These are phyloP conservation scores for Onychostoma macrolepis DNA, from an alignment of 2,113 vertebrate genomes.

Conservation along the genomic window DNA sequence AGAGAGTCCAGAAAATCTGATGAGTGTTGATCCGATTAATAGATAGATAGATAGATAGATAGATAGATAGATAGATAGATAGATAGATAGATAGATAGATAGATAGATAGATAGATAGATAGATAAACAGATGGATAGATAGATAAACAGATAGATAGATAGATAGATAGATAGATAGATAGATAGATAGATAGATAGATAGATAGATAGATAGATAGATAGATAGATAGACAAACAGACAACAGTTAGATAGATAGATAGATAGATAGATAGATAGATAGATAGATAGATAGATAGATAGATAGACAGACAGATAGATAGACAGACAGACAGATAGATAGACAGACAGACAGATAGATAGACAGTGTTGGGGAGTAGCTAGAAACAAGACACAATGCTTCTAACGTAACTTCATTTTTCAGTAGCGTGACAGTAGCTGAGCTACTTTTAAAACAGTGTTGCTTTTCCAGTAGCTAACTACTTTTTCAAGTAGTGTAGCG, in stretches of 20 bases:
- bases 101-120: no score
- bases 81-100: background rate
- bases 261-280: background rate
- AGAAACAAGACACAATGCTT: no score
- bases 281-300: background rate
- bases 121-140: background rate
- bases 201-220: background rate
- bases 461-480: no score
- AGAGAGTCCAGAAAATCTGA: conserved; percentile 49
- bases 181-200: background rate
- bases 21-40: background rate
- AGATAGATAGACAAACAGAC: background rate
- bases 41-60: background rate
- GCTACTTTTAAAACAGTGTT: no score
- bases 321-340: no score
- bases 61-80: background rate
- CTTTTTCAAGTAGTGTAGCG: no score
- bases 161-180: no score
- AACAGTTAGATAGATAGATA: background rate
- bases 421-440: no score
- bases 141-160: background rate
- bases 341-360: no score
- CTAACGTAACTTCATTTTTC: no score
- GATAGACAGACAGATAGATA: no score
- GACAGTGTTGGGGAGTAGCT: no score